Base-by-base conservation (phyloP, 1,140 invertebrate genomes). In the Protaetia brevitarsis region DNA sequence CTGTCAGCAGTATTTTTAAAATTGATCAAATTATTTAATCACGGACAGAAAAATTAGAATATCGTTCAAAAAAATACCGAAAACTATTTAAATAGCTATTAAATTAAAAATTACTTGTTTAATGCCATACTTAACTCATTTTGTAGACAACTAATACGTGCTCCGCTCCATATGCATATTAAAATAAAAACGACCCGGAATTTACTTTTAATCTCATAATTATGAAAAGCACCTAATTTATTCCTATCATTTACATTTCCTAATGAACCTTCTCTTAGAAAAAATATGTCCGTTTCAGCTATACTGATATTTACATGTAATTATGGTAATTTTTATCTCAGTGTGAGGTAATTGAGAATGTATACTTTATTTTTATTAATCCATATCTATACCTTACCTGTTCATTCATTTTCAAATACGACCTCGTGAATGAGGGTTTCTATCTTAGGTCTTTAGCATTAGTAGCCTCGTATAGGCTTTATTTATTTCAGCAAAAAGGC, bases 151-250 rank as follows among this genome's bases (percentile, higher is more conserved):
- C n/a, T 19, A 16, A 51, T 23, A 51, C 45, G 21, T 51, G 45
- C 31, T 34, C 4, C 45, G 16, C 21, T 51, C 45, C n/a, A n/a
- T n/a, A n/a, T n/a, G n/a, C n/a, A n/a, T n/a, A n/a, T n/a, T n/a
- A n/a, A n/a, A 29, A 3, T 29, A 59, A 29, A 27, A 11, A 59
- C 7, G 7, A 7, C n/a, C 31, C 7, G 10, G 5, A 2, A 4
- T 6, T 56, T 5, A n/a, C 26, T 29, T 59, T 59, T n/a, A 29
- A 29, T 29, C 16, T 27, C 2, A 59, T 19, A 59, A 59, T 59
- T 29, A 59, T n/a, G 30, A 59, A 59, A 59, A 59, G n/a, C n/a
- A n/a, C n/a, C n/a, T 59, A 29, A 59, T 59, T 59, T 59, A 59
- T 59, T 59, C 57, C 11, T 11, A 29, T 11, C 4, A 8, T 59